Evolutionary conservation across 2,113 vertebrate genomes (phyloP).

Genomic region (Petromus typicus): DNA sequence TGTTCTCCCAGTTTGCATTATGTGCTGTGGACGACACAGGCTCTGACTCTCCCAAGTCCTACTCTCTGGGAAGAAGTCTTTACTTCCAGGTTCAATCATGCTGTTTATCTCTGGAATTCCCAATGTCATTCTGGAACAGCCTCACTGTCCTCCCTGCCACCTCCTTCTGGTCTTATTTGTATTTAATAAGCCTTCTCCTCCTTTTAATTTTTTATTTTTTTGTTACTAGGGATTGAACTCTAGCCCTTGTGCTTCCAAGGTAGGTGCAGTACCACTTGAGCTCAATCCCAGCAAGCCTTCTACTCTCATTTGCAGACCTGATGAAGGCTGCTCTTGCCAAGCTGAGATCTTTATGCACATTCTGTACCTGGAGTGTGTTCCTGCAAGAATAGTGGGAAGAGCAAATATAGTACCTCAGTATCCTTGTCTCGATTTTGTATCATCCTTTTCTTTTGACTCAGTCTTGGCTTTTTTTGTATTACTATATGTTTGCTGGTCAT

Average conservation of each 20-base stretch:
- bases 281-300: too few relatives aligned
- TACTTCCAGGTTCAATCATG: neutral
- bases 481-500: too few relatives aligned
- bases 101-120: neutral
- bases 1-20: rapidly evolving
- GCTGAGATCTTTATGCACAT: too few relatives aligned
- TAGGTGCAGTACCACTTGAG: too few relatives aligned
- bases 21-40: neutral
- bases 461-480: too few relatives aligned
- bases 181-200: too few relatives aligned
- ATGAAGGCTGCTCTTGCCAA: too few relatives aligned
- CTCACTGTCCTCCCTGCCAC: neutral
- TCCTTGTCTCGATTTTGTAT: neutral
- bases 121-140: neutral
- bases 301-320: neutral
- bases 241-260: too few relatives aligned
- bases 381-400: neutral
- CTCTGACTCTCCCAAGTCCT: rapidly evolving
- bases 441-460: neutral
- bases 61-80: neutral
- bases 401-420: rapidly evolving
- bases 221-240: too few relatives aligned
- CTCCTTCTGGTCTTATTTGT: neutral
- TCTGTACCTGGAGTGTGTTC: neutral
- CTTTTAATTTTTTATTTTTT: too few relatives aligned